phyloP scores from a whole-genome alignment of 2,888 invertebrate species.

The Drymonia ruficornis region DNA sequence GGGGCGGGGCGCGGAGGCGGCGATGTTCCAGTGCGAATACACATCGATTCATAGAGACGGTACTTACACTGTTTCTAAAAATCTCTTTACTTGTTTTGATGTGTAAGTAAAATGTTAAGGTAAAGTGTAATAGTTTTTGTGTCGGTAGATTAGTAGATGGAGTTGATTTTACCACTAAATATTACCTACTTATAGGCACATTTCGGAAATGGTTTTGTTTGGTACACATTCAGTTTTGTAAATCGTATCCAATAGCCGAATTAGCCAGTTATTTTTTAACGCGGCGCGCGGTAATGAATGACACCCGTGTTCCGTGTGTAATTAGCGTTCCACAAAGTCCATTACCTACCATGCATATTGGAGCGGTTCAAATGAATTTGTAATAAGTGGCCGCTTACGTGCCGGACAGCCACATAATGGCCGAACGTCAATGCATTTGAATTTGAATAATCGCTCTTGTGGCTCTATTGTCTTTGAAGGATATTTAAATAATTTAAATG shows the following conservation, averaged over 20 bases:
- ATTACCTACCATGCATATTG: conserved; percentile 25
- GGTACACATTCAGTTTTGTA: no score
- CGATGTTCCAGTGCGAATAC: neutral
- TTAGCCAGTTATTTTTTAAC: no score
- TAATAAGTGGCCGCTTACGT: conserved; percentile 27
- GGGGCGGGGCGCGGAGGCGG: no score
- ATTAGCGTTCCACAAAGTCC: conserved; percentile 10
- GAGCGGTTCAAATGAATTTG: conserved; percentile 18
- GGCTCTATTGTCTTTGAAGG: conserved; percentile 21
- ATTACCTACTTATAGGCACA: no score
- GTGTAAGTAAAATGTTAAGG: no score
- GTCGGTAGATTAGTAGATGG: no score
- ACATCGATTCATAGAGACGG: neutral
- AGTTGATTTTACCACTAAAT: no score
- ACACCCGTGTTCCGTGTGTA: conserved; percentile 1
- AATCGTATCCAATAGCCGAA: no score
- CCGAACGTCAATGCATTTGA: conserved; percentile 17
- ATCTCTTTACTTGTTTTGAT: no score
- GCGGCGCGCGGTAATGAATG: conserved; percentile 3
- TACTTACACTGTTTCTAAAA: neutral
- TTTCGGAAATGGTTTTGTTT: no score
- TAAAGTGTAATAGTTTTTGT: no score
- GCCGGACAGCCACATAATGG: conserved; percentile 22
- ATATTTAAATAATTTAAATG: conserved; percentile 12
- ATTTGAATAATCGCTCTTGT: conserved; percentile 27